Base-by-base conservation (phyloP, 2,113 vertebrate genomes). In the Uria aalge region DNA sequence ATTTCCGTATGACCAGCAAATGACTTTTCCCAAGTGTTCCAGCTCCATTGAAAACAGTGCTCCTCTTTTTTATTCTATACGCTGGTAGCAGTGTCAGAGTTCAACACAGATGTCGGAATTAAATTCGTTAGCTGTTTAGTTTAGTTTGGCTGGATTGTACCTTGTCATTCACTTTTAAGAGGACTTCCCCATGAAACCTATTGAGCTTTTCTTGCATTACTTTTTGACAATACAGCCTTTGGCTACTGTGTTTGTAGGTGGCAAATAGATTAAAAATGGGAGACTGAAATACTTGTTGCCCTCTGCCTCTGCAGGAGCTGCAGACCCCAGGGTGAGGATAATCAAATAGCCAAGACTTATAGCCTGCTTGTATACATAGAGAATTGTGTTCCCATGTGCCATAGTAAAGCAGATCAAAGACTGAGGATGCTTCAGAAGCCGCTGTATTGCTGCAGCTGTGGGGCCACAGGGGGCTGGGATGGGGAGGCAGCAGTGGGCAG, bases 401-500 rank as follows among this genome's bases (percentile, higher is more conserved):
- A 47, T 36, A 69, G 52, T 34, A 67, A 59, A 88, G 40, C 50
- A 95, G 91, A 91, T 86, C 60, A 84, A 84, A 94, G 76, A 74
- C 76, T 57, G 41, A 77, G 20, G 67, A 59, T 74, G 32, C 68
- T 91, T 91, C 75, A 92, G 72, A 84, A 86, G 72, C 41, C 0
- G 1, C 89, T 53, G 34, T 0, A 0, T 74, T 60, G 27, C 68
- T 0, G 0, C 43, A 80, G 83, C 67, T 79, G 62, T 5, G 8
- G 36, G 43, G 43, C 53, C 27, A 10, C 0, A 0, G 47, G 22
- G 30, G 18, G 5, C 23, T 8, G 2, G 47, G n/a, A 48, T 1
- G 7, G 0, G 0, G 26, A 91, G 48, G 40, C 1, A 0, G 29
- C 0, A 0, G 13, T 52, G 55, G 41, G 30, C 36, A 69, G 45